These are phyloP conservation scores for Drosophila cracens DNA, from an alignment of 2,888 invertebrate genomes.

Conservation along the genomic window DNA sequence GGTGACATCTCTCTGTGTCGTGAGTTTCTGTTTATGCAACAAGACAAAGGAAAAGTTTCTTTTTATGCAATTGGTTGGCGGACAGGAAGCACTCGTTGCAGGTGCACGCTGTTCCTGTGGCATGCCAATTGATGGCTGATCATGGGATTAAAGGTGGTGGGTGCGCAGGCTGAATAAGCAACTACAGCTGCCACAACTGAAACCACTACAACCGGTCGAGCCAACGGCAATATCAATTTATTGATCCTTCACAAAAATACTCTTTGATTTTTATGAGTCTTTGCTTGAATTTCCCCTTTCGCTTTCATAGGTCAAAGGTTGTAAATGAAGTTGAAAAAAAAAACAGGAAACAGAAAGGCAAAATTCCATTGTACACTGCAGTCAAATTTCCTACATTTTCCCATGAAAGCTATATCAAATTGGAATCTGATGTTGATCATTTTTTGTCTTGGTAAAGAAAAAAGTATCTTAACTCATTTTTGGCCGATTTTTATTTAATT, in stretches of 20 bases:
- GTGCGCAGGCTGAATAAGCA: not conserved
- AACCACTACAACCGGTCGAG: slow-evolving; percentile 36
- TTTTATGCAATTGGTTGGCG: slow-evolving; percentile 46
- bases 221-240: slow-evolving; percentile 6
- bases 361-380: not conserved
- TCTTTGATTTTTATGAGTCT: not conserved
- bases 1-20: slow-evolving; percentile 57
- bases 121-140: slow-evolving; percentile 17
- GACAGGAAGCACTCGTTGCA: slow-evolving; percentile 59
- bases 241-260: slow-evolving; percentile 2
- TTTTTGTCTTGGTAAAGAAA: not conserved
- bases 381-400: not conserved
- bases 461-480: not conserved
- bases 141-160: slow-evolving; percentile 2
- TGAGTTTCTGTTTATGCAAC: slow-evolving; percentile 54
- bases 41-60: slow-evolving; percentile 40
- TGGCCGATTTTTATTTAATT: not conserved
- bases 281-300: not conserved
- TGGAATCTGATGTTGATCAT: not conserved
- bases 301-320: not conserved
- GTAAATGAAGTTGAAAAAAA: not conserved
- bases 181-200: slow-evolving; percentile 4
- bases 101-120: slow-evolving; percentile 35
- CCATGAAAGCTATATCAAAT: not conserved
- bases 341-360: not conserved